Conservation (phyloP, 2,888 invertebrate genomes). For the Eupithecia pulchellata region DNA sequence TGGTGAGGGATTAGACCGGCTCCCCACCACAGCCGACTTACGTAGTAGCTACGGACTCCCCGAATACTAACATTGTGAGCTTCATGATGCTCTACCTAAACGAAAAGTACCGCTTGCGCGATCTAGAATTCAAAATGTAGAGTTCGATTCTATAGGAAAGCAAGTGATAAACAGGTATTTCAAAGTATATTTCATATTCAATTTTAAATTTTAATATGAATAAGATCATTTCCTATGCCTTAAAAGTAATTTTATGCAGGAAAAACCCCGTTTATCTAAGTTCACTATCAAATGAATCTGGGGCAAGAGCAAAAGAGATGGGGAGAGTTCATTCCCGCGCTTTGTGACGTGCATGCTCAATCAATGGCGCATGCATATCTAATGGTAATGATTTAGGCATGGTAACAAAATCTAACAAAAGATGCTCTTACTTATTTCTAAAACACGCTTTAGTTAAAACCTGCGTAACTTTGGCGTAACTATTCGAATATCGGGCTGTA, state of each 20-base stretch:
- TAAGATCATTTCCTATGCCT: too few relatives aligned
- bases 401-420: neutral
- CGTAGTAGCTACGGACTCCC: slow-evolving; percentile 83
- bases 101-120: slow-evolving; percentile 66
- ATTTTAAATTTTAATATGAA: neutral
- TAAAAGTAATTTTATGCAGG: neutral
- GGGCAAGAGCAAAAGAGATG: slow-evolving; percentile 39
- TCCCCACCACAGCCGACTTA: slow-evolving; percentile 75
- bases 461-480: too few relatives aligned
- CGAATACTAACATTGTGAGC: neutral
- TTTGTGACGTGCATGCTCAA: slow-evolving; percentile 22
- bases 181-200: neutral
- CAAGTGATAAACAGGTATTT: neutral
- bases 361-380: neutral
- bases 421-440: neutral
- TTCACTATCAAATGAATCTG: slow-evolving; percentile 18
- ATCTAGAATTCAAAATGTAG: slow-evolving; percentile 60
- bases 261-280: neutral
- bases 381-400: neutral
- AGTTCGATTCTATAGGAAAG: neutral
- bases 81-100: slow-evolving; percentile 46
- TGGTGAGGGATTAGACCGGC: slow-evolving; percentile 78
- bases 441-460: too few relatives aligned
- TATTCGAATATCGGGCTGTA: too few relatives aligned
- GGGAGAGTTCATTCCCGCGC: slow-evolving; percentile 35